These are phyloP conservation scores for Spinibarbus caldwelli DNA, from an alignment of 2,797 vertebrate genomes.

Conservation along the genomic window DNA sequence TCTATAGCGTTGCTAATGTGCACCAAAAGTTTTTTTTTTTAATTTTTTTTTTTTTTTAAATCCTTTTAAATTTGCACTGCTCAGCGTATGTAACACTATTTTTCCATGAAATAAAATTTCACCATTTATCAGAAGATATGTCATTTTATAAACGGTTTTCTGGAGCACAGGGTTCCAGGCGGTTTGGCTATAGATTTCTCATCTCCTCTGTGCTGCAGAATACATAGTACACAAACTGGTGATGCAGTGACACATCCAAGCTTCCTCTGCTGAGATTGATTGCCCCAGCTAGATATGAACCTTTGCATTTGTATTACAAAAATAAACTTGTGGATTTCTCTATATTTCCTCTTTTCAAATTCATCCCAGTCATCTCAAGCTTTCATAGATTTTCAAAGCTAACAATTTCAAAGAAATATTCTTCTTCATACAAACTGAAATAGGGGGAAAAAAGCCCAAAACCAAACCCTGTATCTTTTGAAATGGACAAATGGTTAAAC, in stretches of 20 bases:
- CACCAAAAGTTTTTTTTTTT: conserved; percentile 63
- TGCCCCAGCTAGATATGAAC: conserved; percentile 82
- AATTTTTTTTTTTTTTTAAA: not conserved
- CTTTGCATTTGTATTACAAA: conserved; percentile 81
- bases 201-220: conserved; percentile 77
- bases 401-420: conserved; percentile 78
- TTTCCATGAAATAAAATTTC: conserved; percentile 67
- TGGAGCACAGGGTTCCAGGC: conserved; percentile 67
- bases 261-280: conserved; percentile 79
- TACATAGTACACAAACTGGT: conserved; percentile 67
- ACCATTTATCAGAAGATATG: conserved; percentile 62
- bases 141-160: conserved; percentile 61
- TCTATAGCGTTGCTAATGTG: conserved; percentile 70
- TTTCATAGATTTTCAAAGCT: conserved; percentile 74
- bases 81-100: conserved; percentile 66
- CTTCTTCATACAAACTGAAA: conserved; percentile 72
- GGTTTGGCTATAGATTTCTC: conserved; percentile 72
- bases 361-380: conserved; percentile 70
- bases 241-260: conserved; percentile 77
- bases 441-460: conserved; percentile 67
- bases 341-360: conserved; percentile 68
- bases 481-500: conserved; percentile 82
- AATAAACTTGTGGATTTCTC: conserved; percentile 84
- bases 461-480: conserved; percentile 84
- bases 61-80: conserved; percentile 65